Base-by-base conservation (phyloP, 1,140 invertebrate species). In the Trialeurodes vaporariorum region DNA sequence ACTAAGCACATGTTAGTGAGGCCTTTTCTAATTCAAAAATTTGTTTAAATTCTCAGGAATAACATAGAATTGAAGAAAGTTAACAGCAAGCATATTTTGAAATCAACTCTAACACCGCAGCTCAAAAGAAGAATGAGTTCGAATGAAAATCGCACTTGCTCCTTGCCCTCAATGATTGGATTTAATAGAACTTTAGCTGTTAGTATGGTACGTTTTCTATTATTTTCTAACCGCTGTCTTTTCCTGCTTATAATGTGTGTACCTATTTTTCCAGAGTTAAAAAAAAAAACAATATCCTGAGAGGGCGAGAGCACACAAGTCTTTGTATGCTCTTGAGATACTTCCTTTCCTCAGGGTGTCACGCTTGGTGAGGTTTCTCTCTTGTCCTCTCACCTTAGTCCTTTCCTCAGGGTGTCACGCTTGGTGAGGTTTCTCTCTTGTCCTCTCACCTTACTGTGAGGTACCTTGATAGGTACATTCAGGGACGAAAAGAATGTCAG, bases 1-100 rank as follows among this genome's bases (percentile, higher is more conserved):
- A n/a, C n/a, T n/a, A n/a, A n/a, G n/a, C n/a, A n/a, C n/a, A n/a
- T n/a, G n/a, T n/a, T n/a, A n/a, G n/a, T n/a, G n/a, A n/a, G n/a
- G n/a, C n/a, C n/a, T n/a, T n/a, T n/a, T n/a, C n/a, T n/a, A 49
- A 49, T 49, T 49, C 34, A 49, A 49, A 9, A 49, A 49, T 49
- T 49, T 1, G 22, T 5, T 34, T 62, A 61, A 9, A 5, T 27
- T 63, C 25, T 1, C 72, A 90, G 88, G 76, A 89, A 89, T 79
- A 88, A 86, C 73, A 88, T 93, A 0, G 89, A 86, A 62, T 71
- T 93, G 67, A 91, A 91, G 74, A 92, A 92, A 75, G 84, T 91
- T 0, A 91, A 87, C 74, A 91, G 88, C 73, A 90, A 89, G 72
- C 87, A 92, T 71, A 92, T 92, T 59, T 75, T 92, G 2, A 90